Base-by-base conservation (phyloP, 2,797 vertebrate species). In the Chelmon rostratus region DNA sequence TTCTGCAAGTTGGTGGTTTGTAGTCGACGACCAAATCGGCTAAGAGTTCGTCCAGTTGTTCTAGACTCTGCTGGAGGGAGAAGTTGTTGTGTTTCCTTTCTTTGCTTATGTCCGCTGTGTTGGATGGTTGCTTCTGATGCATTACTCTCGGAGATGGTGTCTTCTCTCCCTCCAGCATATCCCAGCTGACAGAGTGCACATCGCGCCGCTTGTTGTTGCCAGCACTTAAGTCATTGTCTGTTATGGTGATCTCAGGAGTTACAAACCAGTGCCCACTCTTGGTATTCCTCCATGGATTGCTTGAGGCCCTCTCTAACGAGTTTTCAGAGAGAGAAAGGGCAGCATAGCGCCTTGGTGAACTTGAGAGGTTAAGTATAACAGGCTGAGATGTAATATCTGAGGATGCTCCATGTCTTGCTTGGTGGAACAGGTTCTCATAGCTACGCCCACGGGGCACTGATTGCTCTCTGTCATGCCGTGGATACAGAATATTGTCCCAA, bases 181-280 rank as follows among this genome's bases (percentile, higher is more conserved):
- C 96, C 96, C 97, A 97, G 85, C 92, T 94, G 56, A 95, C 93
- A 0, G 95, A 95, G 67, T 95, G 96, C 78, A 94, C 91, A 1
- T 96, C 95, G 0, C 84, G 89, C 15, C 91, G 93, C 76, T 94
- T 94, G 71, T 82, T 89, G 28, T 96, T 96, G 0, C 95, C 94
- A 6, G 95, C 88, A 4, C 94, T 96, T 83, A 99, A 93, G 84
- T 99, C 98, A 0, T 99, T 99, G 93, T 99, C 98, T 0, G 98
- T 99, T 91, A 99, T 99, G 74, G 98, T 99, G 89, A 99, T 99
- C 91, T 99, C 98, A 0, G 98, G 98, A 0, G 98, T 99, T 63
- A 99, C 96, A 13, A 96, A 99, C 98, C 98, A 99, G 44, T 96
- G 95, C 4, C 96, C 95, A 61, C 96, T 95, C 0, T 89, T 91